Evolutionary conservation across 2,797 vertebrate species (phyloP).

Genomic region (Decapterus maruadsi): DNA sequence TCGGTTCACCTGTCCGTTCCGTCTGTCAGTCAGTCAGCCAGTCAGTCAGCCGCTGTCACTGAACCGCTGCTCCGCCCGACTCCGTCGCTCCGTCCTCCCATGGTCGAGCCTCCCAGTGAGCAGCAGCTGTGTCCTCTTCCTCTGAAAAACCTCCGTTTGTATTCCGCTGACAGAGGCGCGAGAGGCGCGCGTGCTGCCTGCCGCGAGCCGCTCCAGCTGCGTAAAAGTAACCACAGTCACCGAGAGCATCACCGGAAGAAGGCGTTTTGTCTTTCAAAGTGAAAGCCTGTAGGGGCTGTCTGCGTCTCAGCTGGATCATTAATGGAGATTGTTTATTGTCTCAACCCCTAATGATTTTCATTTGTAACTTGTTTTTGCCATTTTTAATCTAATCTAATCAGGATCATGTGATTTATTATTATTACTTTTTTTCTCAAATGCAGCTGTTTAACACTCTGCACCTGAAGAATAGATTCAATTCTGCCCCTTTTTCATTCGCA

Average conservation of each 20-base stretch:
- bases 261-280: slow-evolving; percentile 61
- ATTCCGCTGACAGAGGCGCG: slow-evolving; percentile 60
- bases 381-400: not conserved
- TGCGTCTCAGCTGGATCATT: not conserved
- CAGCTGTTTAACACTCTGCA: too few species aligned
- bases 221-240: slow-evolving; percentile 32
- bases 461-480: too few species aligned
- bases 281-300: not conserved
- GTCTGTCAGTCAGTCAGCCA: slow-evolving; percentile 67
- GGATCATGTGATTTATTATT: too few species aligned
- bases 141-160: slow-evolving; percentile 53
- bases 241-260: slow-evolving; percentile 50
- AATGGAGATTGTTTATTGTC: too few species aligned
- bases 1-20: slow-evolving; percentile 78
- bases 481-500: too few species aligned
- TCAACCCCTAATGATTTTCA: too few species aligned
- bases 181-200: slow-evolving; percentile 70
- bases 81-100: slow-evolving; percentile 42
- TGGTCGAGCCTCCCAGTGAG: slow-evolving; percentile 7
- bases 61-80: slow-evolving; percentile 44
- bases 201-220: slow-evolving; percentile 69
- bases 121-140: not conserved
- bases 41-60: slow-evolving; percentile 68
- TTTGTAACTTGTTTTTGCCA: slow-evolving; percentile 24
- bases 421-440: too few species aligned